Conservation (phyloP, 2,888 invertebrate genomes). For the Linnaemya vulpina region DNA sequence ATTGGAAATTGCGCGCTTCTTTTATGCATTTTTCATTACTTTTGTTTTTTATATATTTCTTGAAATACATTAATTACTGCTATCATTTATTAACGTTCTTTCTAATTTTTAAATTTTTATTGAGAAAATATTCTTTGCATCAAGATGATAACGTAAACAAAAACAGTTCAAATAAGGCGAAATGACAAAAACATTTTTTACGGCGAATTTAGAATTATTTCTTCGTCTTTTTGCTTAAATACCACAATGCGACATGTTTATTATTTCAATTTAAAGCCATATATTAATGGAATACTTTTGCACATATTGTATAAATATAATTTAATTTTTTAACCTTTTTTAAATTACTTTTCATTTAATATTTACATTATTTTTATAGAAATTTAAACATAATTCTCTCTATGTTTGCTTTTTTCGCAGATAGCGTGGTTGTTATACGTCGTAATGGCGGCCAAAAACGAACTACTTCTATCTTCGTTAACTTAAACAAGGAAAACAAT, state of each 20-base stretch:
- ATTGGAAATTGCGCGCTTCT: slow-evolving; percentile 76
- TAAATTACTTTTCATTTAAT: slow-evolving; percentile 13
- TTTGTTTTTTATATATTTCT: neutral
- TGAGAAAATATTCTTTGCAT: slow-evolving; percentile 9
- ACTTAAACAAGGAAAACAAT: slow-evolving; percentile 61
- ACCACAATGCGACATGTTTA: slow-evolving; percentile 72
- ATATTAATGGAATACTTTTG: neutral
- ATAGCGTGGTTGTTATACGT: slow-evolving; percentile 85
- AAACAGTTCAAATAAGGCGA: slow-evolving; percentile 72
- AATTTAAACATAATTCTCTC: slow-evolving; percentile 73
- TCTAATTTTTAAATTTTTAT: slow-evolving; percentile 11
- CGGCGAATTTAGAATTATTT: slow-evolving; percentile 78
- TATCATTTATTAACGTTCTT: neutral
- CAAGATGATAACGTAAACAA: slow-evolving; percentile 74
- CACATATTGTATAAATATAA: slow-evolving; percentile 17
- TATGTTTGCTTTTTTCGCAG: slow-evolving; percentile 75
- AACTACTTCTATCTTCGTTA: slow-evolving; percentile 67
- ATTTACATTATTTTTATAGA: slow-evolving; percentile 36
- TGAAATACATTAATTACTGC: neutral
- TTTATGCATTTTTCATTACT: neutral
- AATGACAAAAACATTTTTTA: slow-evolving; percentile 58
- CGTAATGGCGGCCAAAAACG: slow-evolving; percentile 89
- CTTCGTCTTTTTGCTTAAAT: slow-evolving; percentile 76
- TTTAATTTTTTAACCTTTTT: slow-evolving; percentile 19
- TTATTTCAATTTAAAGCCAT: neutral